Base-by-base conservation (phyloP, 1,140 invertebrate genomes). In the Zaprionus ghesquierei region DNA sequence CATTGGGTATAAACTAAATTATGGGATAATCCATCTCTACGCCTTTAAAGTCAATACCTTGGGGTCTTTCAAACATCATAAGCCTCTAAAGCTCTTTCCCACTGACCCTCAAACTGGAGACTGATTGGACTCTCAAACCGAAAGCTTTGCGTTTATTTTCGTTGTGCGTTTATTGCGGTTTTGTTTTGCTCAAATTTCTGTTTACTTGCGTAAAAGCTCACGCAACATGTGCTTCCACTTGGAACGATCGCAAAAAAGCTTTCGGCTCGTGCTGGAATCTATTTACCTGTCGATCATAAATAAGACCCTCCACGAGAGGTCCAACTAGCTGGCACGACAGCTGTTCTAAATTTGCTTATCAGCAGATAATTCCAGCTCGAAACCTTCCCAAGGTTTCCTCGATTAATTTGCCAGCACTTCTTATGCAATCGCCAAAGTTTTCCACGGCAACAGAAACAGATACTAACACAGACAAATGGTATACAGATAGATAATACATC, bases 141-240 rank as follows among this genome's bases (percentile, higher is more conserved):
- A 46, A 77, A 55, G 38, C 61, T 62, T 70, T n/a, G 23, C 15
- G n/a, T 69, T 46, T 59, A 15, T 27, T 12, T 23, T 51, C 20
- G 5, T 23, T 15, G 15, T 29, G n/a, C 63, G 49, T 68, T 59
- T 53, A 50, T 73, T 72, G 38, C 22, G 56, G 23, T 85, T 81
- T 75, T 75, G 66, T 85, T 75, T 86, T 86, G 69, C 56, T 72
- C 54, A 38, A 51, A 58, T 63, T 74, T 86, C 54, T 81, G 79
- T 89, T 89, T 89, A 82, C 76, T 53, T 76, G 63, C 3, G 18
- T 18, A n/a, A 18, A 22, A 50, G 60, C 63, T 69, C 41, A 38
- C 27, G 29, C 23, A 49, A 46, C 46, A 46, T 53, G 63, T 20
- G 49, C 41, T 69, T 63, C 29, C 41, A 68, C 53, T 60, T 54